A percentile compares a stretch with the other conserved stretches of the same genome.
phyloP scores from a whole-genome alignment of 2,113 vertebrate genomes.

The Poeciliopsis retropinna region DNA sequence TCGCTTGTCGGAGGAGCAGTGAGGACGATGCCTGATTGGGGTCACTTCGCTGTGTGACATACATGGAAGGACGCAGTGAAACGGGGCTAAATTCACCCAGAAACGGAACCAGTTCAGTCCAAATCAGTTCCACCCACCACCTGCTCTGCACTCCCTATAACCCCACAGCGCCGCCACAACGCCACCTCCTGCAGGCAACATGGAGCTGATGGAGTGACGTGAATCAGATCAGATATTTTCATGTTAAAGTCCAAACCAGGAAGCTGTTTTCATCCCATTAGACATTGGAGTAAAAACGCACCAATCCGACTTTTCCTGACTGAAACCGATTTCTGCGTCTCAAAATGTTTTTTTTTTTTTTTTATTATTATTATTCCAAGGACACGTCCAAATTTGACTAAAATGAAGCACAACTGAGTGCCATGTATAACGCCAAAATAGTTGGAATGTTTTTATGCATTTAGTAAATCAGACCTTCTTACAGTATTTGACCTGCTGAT shows the following conservation, averaged over 20 bases:
- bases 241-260: not conserved
- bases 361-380: too few relatives aligned
- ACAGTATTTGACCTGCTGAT: too few relatives aligned
- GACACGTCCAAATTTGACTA: too few relatives aligned
- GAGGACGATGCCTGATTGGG: constrained; percentile 48
- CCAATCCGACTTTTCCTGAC: not conserved
- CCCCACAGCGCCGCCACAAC: constrained; percentile 18
- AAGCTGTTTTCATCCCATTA: not conserved
- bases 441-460: too few relatives aligned
- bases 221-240: not conserved
- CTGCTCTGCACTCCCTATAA: constrained; percentile 51
- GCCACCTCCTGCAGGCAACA: constrained; percentile 24
- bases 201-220: not conserved
- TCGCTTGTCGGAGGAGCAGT: constrained; percentile 19
- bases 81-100: constrained; percentile 42
- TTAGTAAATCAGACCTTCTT: too few relatives aligned
- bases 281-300: not conserved
- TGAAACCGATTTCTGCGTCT: not conserved
- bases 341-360: not conserved
- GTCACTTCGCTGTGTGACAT: constrained; percentile 66
- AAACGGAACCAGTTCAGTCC: constrained; percentile 35
- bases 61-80: constrained; percentile 33
- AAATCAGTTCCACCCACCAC: constrained; percentile 46
- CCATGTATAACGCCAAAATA: too few relatives aligned
- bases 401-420: too few relatives aligned